These are phyloP conservation scores for Microctonus brassicae DNA, from an alignment of 2,888 invertebrate species.

Conservation along the genomic window DNA sequence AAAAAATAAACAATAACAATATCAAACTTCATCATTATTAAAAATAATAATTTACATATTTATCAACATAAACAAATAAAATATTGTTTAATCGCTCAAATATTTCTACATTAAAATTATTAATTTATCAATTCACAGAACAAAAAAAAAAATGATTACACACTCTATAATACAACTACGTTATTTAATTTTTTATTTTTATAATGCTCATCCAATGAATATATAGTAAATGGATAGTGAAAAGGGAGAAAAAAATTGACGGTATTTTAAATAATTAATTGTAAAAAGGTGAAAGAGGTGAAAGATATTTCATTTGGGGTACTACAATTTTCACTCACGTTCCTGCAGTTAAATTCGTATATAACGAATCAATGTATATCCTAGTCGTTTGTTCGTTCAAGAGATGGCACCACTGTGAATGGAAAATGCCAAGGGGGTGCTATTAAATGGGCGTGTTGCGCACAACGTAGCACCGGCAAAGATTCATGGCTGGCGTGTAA, in stretches of 20 bases:
- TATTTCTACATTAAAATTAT: no score
- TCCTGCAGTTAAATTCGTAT: background rate
- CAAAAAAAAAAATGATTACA: no score
- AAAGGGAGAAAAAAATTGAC: background rate
- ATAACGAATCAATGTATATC: background rate
- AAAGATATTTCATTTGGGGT: background rate
- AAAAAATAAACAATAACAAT: no score
- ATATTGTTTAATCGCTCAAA: no score
- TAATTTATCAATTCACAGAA: no score
- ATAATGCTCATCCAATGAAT: no score
- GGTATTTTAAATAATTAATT: background rate
- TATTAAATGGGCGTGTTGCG: slow-evolving; percentile 69
- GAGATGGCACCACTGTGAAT: slow-evolving; percentile 66
- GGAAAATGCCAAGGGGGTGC: slow-evolving; percentile 68
- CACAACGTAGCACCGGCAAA: slow-evolving; percentile 59
- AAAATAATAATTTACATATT: no score
- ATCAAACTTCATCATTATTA: no score
- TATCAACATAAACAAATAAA: no score
- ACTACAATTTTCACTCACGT: background rate
- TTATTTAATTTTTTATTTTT: no score
- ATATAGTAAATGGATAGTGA: no score
- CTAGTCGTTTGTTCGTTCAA: slow-evolving; percentile 25
- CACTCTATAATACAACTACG: no score
- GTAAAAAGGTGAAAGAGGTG: background rate
- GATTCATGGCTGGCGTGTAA: slow-evolving; percentile 68